A percentile compares a stretch with the other conserved stretches of the same genome.
These are phyloP conservation scores for Folsomia manolachei DNA, from an alignment of 2,888 invertebrate genomes.

Conservation along the genomic window DNA sequence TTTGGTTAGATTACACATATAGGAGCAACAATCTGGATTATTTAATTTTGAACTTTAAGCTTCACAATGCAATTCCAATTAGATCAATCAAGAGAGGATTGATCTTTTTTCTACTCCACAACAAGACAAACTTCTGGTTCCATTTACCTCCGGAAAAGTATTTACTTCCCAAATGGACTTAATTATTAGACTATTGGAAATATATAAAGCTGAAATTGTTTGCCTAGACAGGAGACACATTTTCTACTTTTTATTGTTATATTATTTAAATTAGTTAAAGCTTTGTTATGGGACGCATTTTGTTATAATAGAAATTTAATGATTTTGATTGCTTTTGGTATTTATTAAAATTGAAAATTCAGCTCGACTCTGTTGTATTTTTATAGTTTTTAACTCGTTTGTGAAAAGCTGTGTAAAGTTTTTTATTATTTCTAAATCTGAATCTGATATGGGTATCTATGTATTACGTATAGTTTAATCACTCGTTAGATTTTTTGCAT, in stretches of 20 bases:
- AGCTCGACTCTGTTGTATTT: neutral
- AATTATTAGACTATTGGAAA: neutral
- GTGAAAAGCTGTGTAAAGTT: neutral
- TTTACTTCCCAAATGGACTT: neutral
- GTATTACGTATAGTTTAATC: neutral
- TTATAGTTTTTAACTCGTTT: neutral
- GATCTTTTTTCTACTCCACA: neutral
- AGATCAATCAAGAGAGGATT: neutral
- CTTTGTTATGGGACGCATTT: neutral
- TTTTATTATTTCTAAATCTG: neutral
- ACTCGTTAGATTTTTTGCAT: neutral
- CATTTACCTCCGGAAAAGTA: neutral
- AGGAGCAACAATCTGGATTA: neutral
- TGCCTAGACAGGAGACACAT: too few relatives aligned
- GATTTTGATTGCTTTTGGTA: neutral
- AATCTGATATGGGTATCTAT: conserved; percentile 9
- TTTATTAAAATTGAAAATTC: neutral
- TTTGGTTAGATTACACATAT: neutral
- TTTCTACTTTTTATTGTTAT: too few relatives aligned
- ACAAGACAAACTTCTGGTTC: neutral
- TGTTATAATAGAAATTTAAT: neutral
- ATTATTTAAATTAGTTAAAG: neutral
- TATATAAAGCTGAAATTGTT: neutral
- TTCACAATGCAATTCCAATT: neutral
- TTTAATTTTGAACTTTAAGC: neutral